Base-by-base conservation (phyloP, 2,888 invertebrate species). In the Diarsia rubi region DNA sequence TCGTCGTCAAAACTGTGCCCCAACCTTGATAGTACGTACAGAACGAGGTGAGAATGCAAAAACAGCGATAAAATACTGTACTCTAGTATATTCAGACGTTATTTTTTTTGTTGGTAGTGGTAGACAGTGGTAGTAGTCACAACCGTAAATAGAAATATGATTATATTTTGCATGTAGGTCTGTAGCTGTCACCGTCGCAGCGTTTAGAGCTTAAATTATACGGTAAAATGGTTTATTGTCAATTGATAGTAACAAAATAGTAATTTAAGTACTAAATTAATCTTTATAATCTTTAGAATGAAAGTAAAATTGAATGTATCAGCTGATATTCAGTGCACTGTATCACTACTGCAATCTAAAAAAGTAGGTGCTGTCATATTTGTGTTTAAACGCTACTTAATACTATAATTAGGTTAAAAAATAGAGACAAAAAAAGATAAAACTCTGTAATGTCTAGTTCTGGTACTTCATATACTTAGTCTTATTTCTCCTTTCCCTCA, bases 91-190 rank as follows among this genome's bases (percentile, higher is more conserved):
- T 65, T 72, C 54, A 54, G 73, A 60, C 63, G 47, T 69, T 69
- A 71, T 75, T 79, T 81, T 67, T 78, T 71, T 80, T 66, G 60
- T 65, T 65, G 54, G 66, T 44, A 49, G 4, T 24, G 31, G 27
- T 31, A 19, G 54, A 65, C 31, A 49, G 4, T 24, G 31, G 27
- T 31, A 19, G 87, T 83, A 86, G 91, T 91, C 91, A 90, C 83
- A 47, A 73, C 87, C 86, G 84, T 86, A 91, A 91, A 91, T 91
- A 91, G 91, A 90, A 60, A 64, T 79, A 73, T 52, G 57, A 78
- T 77, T 81, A 73, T 73, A 75, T 71, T 76, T 69, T 77, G 52
- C 52, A 47, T 69, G 62, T 78, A 67, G 27, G 54, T 59, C 54
- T 70, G 49, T 73, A 57, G 37, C 54, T 77, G 78, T 73, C 81